Percentiles rank a stretch among this genome's conserved stretches.
Evolutionary conservation across 92 coral and sea anemone genomes (phyloP).

Genomic region (Porites cylindrica): DNA sequence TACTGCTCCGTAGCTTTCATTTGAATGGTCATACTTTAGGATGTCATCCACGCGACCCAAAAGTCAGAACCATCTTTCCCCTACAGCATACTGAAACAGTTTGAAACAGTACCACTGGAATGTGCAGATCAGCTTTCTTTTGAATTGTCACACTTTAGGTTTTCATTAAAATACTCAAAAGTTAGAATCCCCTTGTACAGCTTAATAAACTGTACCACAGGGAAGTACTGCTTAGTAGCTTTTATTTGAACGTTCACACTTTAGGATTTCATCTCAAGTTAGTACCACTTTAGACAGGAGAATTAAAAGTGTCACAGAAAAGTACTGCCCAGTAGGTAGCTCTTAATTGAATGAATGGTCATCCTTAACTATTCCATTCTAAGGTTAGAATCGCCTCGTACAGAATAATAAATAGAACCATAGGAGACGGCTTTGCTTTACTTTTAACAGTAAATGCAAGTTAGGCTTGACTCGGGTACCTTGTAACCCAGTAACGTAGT

Average conservation of each 20-base stretch:
- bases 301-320: too few relatives aligned
- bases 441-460: neutral
- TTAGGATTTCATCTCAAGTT: too few relatives aligned
- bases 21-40: neutral
- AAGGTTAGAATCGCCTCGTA: neutral
- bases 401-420: neutral
- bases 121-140: neutral
- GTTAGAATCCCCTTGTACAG: neutral
- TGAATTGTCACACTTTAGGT: neutral
- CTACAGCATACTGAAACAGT: neutral
- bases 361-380: too few relatives aligned
- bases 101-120: neutral
- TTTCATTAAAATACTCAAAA: neutral
- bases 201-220: neutral
- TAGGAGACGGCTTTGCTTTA: neutral
- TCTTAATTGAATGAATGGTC: too few relatives aligned
- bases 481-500: too few relatives aligned
- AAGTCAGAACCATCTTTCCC: neutral
- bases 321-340: too few relatives aligned
- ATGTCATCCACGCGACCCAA: neutral
- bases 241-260: neutral
- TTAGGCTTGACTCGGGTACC: too few relatives aligned
- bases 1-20: neutral
- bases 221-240: neutral
- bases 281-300: too few relatives aligned